Conservation (phyloP, 2,888 invertebrate genomes). For the Apotomis capreana region DNA sequence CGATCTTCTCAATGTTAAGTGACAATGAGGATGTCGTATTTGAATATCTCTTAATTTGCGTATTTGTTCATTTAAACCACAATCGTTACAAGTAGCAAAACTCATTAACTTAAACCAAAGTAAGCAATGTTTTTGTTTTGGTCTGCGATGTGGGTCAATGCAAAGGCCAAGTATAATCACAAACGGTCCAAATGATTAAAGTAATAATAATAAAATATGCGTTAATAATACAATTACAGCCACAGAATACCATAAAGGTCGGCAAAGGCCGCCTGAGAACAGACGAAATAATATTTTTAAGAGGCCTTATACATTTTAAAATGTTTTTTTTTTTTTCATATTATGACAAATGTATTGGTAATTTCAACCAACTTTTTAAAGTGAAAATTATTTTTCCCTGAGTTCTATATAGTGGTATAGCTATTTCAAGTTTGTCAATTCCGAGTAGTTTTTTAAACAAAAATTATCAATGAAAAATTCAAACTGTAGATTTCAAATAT, state of each 20-base stretch:
- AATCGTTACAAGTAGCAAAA: neutral
- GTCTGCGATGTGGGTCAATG: slow-evolving; percentile 34
- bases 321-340: neutral
- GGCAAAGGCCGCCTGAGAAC: slow-evolving; percentile 22
- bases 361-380: no score
- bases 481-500: no score
- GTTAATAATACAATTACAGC: slow-evolving; percentile 34
- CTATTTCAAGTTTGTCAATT: no score
- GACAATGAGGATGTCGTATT: no score
- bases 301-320: neutral
- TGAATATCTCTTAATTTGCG: no score
- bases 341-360: no score
- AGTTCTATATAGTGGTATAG: no score
- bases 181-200: slow-evolving; percentile 31
- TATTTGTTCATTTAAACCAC: no score
- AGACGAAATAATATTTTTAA: slow-evolving; percentile 1
- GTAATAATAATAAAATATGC: slow-evolving; percentile 36
- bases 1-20: no score
- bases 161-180: slow-evolving; percentile 32
- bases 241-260: slow-evolving; percentile 15
- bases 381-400: no score
- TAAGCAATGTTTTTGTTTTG: slow-evolving; percentile 14
- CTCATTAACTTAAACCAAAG: neutral
- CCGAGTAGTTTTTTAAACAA: no score
- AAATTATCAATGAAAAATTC: no score